Evolutionary conservation across 2,113 vertebrate genomes (phyloP).

Genomic region (Pelvicachromis taeniatus): DNA sequence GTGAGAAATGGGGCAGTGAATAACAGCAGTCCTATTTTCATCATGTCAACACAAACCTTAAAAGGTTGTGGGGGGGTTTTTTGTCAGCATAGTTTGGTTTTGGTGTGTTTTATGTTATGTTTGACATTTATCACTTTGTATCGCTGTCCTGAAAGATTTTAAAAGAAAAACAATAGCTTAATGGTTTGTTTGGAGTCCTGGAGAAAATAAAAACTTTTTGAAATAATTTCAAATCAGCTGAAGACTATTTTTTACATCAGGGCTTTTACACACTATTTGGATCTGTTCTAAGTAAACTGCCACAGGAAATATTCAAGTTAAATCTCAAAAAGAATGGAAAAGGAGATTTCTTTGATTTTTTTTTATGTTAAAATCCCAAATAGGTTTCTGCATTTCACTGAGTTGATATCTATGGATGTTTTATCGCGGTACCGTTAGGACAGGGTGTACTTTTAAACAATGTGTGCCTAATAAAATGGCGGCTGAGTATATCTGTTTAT

Average conservation of each 20-base stretch:
- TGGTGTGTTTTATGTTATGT: not conserved
- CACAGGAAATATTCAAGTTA: not conserved
- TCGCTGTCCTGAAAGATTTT: not conserved
- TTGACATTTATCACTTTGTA: not conserved
- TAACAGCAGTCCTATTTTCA: not conserved
- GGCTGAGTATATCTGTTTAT: not conserved
- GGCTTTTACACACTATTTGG: not conserved
- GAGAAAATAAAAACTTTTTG: not conserved
- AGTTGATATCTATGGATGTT: not conserved
- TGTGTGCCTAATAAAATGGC: not conserved
- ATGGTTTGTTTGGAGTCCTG: not conserved
- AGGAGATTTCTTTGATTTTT: not conserved
- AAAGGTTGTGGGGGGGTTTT: not conserved
- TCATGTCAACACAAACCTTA: not conserved
- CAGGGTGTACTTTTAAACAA: not conserved
- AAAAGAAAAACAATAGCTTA: not conserved
- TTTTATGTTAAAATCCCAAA: not conserved
- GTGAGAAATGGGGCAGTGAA: not conserved
- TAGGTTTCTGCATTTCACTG: not conserved
- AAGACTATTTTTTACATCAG: not conserved
- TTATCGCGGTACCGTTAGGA: not conserved
- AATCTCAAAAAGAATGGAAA: not conserved
- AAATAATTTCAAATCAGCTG: not conserved
- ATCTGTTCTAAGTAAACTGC: not conserved
- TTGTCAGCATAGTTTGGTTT: not conserved